phyloP scores from a whole-genome alignment of 2,888 invertebrate genomes.

The Cryptus armator region DNA sequence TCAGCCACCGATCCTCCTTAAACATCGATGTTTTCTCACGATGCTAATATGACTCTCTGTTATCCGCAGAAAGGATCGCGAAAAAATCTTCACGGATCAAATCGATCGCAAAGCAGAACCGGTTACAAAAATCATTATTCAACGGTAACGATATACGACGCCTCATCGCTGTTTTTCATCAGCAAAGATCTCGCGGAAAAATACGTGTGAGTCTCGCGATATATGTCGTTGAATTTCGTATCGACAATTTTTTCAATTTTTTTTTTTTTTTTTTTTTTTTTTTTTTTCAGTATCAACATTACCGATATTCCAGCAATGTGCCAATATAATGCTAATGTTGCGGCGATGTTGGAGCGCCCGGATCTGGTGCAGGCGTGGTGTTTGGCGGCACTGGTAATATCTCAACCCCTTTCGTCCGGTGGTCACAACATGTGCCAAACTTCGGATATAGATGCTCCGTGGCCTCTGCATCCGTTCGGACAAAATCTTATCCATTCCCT shows the following conservation, averaged over 20 bases:
- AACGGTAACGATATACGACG: constrained; percentile 91
- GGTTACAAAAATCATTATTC: constrained; percentile 85
- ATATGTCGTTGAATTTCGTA: too few species aligned
- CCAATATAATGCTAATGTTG: constrained; percentile 92
- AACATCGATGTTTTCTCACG: constrained; percentile 15
- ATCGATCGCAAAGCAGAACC: constrained; percentile 77
- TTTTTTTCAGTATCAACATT: constrained; percentile 78
- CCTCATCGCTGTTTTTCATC: constrained; percentile 91
- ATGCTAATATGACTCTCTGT: constrained; percentile 11
- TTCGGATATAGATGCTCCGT: constrained; percentile 88
- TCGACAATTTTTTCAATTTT: too few species aligned
- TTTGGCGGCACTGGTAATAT: constrained; percentile 90
- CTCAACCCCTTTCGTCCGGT: constrained; percentile 77
- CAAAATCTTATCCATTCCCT: constrained; percentile 93
- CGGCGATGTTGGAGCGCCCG: constrained; percentile 90
- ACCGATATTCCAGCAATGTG: constrained; percentile 89
- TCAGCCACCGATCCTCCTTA: too few species aligned
- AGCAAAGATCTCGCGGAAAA: constrained; percentile 93
- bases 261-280: too few species aligned
- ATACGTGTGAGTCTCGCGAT: constrained; percentile 88
- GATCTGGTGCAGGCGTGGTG: constrained; percentile 96
- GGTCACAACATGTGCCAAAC: constrained; percentile 77
- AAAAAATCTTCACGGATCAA: constrained; percentile 77
- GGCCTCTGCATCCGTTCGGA: constrained; percentile 95
- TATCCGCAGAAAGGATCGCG: constrained; percentile 76